Evolutionary conservation across 2,113 vertebrate genomes (phyloP), one percentile per base, ranked within the genome.

Genomic region (Cricetomys ansorgei): DNA sequence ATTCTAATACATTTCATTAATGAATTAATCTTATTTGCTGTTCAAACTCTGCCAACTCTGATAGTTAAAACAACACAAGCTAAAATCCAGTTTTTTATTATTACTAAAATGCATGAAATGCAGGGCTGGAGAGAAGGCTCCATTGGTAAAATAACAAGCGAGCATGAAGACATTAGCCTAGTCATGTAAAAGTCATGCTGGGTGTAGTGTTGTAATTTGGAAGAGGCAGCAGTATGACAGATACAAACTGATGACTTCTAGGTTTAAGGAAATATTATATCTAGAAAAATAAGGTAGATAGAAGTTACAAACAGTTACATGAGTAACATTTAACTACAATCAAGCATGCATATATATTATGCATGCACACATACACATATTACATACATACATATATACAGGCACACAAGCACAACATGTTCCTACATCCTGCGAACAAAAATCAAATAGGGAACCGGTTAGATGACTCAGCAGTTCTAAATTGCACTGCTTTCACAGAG

Each of bases 81-180:
- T 85, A 72, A 92, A 79, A 84, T 50, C 37, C 15, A 55, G 34
- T 5, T 92, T 91, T 23, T 70, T n/a, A n/a, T n/a, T 88, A 80
- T 10, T 83, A 89, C 88, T 94, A 34, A 94, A 93, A 90, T n/a
- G 69, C 25, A 7, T 85, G 40, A 43, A 53, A 77, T 88, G 4
- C 23, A 50, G 50, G 31, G 34, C 50, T 80, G 77, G 4, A 34
- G 31, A 37, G 48, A 79, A 5, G 34, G 16, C 7, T 21, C 9
- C 17, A 1, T 21, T 55, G 50, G 11, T 40, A 25, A 40, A n/a
- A 21, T 13, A 37, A 23, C 37, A 21, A 3, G 21, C 2, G 57
- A 11, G 19, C 2, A 55, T 55, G 34, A 80, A 31, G 31, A 21
- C 3, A 25, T 73, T 43, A 25, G 40, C 43, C 21, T 10, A 73